Evolutionary conservation across 2,888 invertebrate genomes (phyloP).

Genomic region (Rosalia funebris): DNA sequence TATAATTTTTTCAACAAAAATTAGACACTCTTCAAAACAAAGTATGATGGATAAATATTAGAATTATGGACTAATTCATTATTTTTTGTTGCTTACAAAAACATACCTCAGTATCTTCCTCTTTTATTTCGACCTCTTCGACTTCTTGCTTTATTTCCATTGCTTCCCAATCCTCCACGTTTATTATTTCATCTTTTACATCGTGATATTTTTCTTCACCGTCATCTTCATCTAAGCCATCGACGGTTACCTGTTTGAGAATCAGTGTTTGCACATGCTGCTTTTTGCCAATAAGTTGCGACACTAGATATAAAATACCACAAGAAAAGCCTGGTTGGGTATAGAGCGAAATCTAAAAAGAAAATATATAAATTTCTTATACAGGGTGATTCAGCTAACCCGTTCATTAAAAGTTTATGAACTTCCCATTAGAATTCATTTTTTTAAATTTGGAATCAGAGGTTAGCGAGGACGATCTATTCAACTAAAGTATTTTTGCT

Average conservation of each 20-base stretch:
- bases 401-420: too few species aligned
- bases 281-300: constrained; percentile 70
- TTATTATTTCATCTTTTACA: constrained; percentile 48
- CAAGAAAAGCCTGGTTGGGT: constrained; percentile 82
- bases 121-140: constrained; percentile 47
- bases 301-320: constrained; percentile 82
- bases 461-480: too few species aligned
- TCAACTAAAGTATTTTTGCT: too few species aligned
- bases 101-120: constrained; percentile 37
- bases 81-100: too few species aligned
- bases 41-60: too few species aligned
- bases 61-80: too few species aligned
- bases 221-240: constrained; percentile 42
- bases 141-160: constrained; percentile 40
- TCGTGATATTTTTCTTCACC: constrained; percentile 54
- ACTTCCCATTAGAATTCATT: too few species aligned
- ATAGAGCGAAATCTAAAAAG: constrained; percentile 70
- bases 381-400: too few species aligned
- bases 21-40: too few species aligned
- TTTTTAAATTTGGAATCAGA: too few species aligned
- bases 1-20: too few species aligned
- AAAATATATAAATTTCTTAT: constrained; percentile 5
- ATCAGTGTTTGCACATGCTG: constrained; percentile 50
- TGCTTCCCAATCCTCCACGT: constrained; percentile 42
- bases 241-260: constrained; percentile 50